These are phyloP conservation scores for Thunnus albacares DNA, from an alignment of 2,797 vertebrate genomes.

Conservation along the genomic window DNA sequence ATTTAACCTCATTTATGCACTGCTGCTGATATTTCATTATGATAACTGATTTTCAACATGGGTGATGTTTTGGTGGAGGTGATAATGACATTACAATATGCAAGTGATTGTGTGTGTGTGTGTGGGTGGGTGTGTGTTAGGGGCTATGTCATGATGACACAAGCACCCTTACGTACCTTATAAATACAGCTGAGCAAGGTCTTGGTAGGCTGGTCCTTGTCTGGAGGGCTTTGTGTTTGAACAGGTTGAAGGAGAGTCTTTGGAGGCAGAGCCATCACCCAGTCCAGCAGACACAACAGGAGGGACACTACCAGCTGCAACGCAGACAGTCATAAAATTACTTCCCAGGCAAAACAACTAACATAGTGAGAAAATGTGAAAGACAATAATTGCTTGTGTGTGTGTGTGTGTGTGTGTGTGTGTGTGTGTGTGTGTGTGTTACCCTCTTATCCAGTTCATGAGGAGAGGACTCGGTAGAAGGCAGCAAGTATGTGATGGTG, in stretches of 20 bases:
- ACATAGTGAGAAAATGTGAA: not conserved
- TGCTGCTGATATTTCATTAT: not conserved
- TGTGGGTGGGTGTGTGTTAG: not conserved
- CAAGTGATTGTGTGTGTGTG: not conserved
- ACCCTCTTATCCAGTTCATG: conserved; percentile 98
- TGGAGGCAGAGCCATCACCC: conserved; percentile 97
- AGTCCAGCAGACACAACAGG: conserved; percentile 96
- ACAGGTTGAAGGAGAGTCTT: conserved; percentile 93
- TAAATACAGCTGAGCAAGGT: conserved; percentile 97
- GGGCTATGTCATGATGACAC: not conserved
- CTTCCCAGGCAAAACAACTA: not conserved
- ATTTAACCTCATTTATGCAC: not conserved
- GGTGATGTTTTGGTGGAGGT: not conserved
- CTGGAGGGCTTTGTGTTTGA: conserved; percentile 86
- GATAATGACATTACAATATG: not conserved
- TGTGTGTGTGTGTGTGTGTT: conserved; percentile 47
- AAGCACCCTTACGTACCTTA: conserved; percentile 85
- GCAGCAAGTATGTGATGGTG: conserved; percentile 95
- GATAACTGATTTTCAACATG: not conserved
- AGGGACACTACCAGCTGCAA: conserved; percentile 95
- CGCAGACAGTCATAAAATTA: conserved; percentile 14
- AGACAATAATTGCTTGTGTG: not conserved
- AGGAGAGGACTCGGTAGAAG: conserved; percentile 93
- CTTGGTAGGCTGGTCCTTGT: conserved; percentile 92
- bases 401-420: conserved; percentile 8